phyloP scores from a whole-genome alignment of 1,140 invertebrate species.

The Pygmarrhopalites habei region DNA sequence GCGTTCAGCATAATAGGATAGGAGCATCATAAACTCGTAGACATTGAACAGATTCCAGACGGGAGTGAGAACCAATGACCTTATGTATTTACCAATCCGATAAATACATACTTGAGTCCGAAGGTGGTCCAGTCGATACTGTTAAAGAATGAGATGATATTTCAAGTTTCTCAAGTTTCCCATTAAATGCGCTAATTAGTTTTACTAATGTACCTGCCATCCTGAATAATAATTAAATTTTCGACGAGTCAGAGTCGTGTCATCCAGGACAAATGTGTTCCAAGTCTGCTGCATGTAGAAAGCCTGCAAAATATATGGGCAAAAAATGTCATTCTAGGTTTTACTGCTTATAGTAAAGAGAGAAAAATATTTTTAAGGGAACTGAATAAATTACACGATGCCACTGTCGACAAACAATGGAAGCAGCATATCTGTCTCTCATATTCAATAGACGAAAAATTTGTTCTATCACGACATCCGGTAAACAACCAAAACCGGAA shows the following conservation, averaged over 20 bases:
- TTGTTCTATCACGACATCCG: constrained; percentile 68
- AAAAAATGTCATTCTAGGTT: neutral
- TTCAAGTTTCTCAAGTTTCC: constrained; percentile 2
- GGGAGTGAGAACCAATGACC: constrained; percentile 61
- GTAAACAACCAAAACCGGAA: constrained; percentile 57
- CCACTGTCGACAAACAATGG: constrained; percentile 63
- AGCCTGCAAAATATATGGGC: constrained; percentile 43
- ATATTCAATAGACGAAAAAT: constrained; percentile 64
- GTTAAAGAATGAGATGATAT: constrained; percentile 32
- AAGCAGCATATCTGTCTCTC: constrained; percentile 63
- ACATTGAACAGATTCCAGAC: constrained; percentile 74
- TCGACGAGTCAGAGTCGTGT: constrained; percentile 63
- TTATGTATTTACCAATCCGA: constrained; percentile 60
- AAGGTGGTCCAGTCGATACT: constrained; percentile 66
- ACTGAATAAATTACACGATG: constrained; percentile 44
- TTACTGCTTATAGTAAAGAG: constrained; percentile 1
- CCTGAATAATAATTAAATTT: constrained; percentile 76
- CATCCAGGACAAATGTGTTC: constrained; percentile 63
- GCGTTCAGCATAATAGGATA: constrained; percentile 61
- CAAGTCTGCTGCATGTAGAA: constrained; percentile 69
- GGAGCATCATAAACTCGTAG: constrained; percentile 74
- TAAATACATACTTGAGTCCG: constrained; percentile 63
- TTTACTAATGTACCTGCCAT: constrained; percentile 54
- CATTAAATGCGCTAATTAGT: neutral
- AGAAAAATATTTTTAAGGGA: constrained; percentile 35